phyloP scores from a whole-genome alignment of 2,113 vertebrate genomes.

The Numenius arquata region DNA sequence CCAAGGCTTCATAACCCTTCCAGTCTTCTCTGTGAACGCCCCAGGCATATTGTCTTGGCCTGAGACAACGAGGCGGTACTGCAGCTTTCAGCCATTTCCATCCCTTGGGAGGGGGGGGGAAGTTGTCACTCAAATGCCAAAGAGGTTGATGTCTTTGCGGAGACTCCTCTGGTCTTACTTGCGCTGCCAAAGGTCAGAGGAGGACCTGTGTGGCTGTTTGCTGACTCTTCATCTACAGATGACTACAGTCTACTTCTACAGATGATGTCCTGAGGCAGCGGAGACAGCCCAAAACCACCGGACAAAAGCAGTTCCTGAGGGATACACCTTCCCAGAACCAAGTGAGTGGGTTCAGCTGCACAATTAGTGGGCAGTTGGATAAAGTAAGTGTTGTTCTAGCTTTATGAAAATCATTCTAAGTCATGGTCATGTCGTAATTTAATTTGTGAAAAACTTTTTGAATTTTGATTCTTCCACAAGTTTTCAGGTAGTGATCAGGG shows the following conservation, averaged over 20 bases:
- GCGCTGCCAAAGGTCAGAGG: background rate
- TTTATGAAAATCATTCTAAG: background rate
- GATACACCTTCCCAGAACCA: background rate
- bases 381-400: background rate
- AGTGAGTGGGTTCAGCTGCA: rapidly evolving
- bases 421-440: background rate
- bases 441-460: background rate
- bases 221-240: background rate
- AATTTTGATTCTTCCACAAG: background rate
- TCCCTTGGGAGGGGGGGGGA: background rate
- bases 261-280: background rate
- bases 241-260: background rate
- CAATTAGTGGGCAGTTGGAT: background rate
- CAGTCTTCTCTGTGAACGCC: background rate
- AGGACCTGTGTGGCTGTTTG: rapidly evolving
- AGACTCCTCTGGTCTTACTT: background rate
- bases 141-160: background rate
- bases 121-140: background rate
- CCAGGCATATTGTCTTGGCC: background rate
- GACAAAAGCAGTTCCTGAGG: background rate
- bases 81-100: background rate
- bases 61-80: background rate
- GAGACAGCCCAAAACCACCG: rapidly evolving
- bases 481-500: background rate
- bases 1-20: too few species aligned